phyloP scores from a whole-genome alignment of 2,797 vertebrate species.

The Babyrousa celebensis region DNA sequence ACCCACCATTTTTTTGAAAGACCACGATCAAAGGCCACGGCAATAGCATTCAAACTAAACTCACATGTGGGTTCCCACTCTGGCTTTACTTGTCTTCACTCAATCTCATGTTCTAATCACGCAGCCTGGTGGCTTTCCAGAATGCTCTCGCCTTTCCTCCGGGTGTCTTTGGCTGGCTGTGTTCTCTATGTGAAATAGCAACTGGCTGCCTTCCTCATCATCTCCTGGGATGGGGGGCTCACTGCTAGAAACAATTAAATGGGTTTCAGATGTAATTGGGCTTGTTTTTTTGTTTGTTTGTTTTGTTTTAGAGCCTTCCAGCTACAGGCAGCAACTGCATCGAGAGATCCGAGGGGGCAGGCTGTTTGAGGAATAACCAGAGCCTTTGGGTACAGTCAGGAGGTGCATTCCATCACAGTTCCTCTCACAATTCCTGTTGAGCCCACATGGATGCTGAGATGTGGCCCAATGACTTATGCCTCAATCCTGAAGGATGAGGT shows the following conservation, averaged over 20 bases:
- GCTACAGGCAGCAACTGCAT: background rate
- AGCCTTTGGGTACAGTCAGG: background rate
- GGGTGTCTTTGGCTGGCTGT: background rate
- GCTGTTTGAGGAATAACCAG: background rate
- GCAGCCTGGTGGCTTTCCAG: background rate
- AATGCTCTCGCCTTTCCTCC: rapidly evolving
- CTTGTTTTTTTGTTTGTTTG: background rate
- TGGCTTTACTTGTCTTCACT: background rate
- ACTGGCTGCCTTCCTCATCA: background rate
- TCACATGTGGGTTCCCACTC: background rate
- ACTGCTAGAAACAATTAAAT: background rate
- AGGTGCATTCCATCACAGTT: rapidly evolving
- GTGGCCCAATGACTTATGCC: background rate
- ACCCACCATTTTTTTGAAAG: background rate
- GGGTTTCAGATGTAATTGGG: background rate
- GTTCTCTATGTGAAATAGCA: background rate
- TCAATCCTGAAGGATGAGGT: background rate
- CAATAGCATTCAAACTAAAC: background rate
- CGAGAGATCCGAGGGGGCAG: background rate
- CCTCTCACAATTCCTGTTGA: background rate
- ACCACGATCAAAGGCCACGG: background rate
- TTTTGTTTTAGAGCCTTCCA: background rate
- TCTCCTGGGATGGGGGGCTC: background rate
- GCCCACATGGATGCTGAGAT: background rate
- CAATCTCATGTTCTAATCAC: background rate